A percentile compares a stretch with the other conserved stretches of the same genome.
Conservation (phyloP, 2,888 invertebrate species). For the Parnassius orleans region DNA sequence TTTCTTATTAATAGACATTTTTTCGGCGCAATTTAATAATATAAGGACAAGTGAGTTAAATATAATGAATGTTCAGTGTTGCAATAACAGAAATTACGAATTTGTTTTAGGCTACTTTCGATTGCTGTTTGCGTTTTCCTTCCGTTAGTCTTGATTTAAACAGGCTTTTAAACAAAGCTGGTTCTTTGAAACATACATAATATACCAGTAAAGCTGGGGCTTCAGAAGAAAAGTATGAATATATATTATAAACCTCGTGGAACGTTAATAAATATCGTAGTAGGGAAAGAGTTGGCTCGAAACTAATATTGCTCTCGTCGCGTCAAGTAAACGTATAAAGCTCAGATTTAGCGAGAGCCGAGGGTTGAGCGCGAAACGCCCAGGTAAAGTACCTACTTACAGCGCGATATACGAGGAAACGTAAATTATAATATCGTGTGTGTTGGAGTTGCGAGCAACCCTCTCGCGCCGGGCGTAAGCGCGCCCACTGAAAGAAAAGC, state of each 20-base stretch:
- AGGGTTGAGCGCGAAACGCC: constrained; percentile 76
- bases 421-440: constrained; percentile 81
- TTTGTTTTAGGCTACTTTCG: too few relatives aligned
- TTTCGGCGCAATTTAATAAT: too few relatives aligned
- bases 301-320: constrained; percentile 80
- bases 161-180: not conserved
- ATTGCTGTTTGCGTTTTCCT: too few relatives aligned
- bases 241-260: constrained; percentile 43
- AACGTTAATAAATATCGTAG: constrained; percentile 78
- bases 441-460: constrained; percentile 65
- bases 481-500: constrained; percentile 81
- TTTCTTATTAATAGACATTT: too few relatives aligned
- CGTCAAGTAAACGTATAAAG: constrained; percentile 81
- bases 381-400: constrained; percentile 80
- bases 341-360: constrained; percentile 78
- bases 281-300: constrained; percentile 72
- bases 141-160: not conserved
- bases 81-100: too few relatives aligned
- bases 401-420: constrained; percentile 78
- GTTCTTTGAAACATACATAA: constrained; percentile 3
- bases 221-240: constrained; percentile 26
- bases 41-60: too few relatives aligned
- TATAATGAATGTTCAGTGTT: too few relatives aligned
- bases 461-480: constrained; percentile 72
- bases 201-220: constrained; percentile 16